Percentiles rank a stretch among this genome's conserved stretches.
These are phyloP conservation scores for Druon quercuslanigerum DNA, from an alignment of 1,140 invertebrate genomes.

Conservation along the genomic window DNA sequence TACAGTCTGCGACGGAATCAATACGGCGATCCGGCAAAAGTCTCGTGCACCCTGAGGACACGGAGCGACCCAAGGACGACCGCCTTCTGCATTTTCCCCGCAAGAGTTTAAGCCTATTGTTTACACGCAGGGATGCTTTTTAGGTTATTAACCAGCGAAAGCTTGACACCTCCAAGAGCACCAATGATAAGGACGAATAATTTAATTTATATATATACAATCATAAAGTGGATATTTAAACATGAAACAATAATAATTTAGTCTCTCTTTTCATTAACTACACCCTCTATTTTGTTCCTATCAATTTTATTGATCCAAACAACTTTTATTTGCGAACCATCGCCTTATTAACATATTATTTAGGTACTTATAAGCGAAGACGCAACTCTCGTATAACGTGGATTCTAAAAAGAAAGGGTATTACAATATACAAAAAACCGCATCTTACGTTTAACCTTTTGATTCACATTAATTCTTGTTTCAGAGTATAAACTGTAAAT, in stretches of 20 bases:
- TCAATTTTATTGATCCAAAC: slow-evolving; percentile 17
- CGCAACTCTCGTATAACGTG: background rate
- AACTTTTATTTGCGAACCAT: background rate
- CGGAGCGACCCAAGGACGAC: no score
- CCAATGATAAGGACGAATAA: no score
- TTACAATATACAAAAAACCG: background rate
- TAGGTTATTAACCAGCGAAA: no score
- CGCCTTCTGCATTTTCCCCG: no score
- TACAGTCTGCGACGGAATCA: no score
- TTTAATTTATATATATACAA: no score
- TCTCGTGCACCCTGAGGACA: no score
- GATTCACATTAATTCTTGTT: background rate
- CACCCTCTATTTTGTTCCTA: background rate
- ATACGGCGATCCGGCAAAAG: no score
- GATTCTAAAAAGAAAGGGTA: background rate
- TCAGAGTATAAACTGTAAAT: background rate
- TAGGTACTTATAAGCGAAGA: background rate
- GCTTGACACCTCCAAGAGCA: no score
- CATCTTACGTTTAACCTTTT: slow-evolving; percentile 2
- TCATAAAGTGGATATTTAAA: background rate
- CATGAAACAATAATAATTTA: background rate
- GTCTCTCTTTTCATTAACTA: background rate
- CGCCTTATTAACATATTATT: background rate
- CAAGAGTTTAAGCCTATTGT: no score
- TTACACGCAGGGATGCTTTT: no score